Evolutionary conservation across 1,140 invertebrate species (phyloP).

Genomic region (Potamilus streckersoni): DNA sequence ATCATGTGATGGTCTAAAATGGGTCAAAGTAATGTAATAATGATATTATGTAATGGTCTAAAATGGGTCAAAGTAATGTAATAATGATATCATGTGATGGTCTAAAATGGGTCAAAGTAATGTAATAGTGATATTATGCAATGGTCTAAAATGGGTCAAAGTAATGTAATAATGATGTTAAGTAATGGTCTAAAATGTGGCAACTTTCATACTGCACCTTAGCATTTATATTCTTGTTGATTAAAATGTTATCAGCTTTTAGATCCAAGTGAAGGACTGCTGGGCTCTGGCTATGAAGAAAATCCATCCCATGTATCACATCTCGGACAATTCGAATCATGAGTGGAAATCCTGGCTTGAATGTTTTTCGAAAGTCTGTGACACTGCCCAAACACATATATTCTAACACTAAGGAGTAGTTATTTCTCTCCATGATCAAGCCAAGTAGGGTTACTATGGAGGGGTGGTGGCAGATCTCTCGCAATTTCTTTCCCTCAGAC

Average conservation of each 20-base stretch:
- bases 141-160: too few relatives aligned
- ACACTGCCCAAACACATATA: slow-evolving; percentile 48
- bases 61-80: too few relatives aligned
- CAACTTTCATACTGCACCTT: slow-evolving; percentile 30
- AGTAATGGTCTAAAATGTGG: too few relatives aligned
- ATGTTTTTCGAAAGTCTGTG: slow-evolving; percentile 36
- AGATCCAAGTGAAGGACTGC: slow-evolving; percentile 45
- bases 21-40: too few relatives aligned
- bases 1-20: too few relatives aligned
- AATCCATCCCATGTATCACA: slow-evolving; percentile 37
- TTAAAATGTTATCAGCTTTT: slow-evolving; percentile 48
- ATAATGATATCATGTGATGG: too few relatives aligned
- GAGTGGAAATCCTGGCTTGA: slow-evolving; percentile 25
- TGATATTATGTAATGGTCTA: too few relatives aligned
- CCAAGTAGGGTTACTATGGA: slow-evolving; percentile 39
- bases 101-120: too few relatives aligned
- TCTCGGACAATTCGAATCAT: slow-evolving; percentile 32
- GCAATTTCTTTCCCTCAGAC: slow-evolving; percentile 35
- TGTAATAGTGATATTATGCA: too few relatives aligned
- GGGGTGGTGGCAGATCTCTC: slow-evolving; percentile 29
- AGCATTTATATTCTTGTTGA: slow-evolving; percentile 36
- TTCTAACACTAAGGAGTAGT: slow-evolving; percentile 42
- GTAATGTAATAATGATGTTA: too few relatives aligned
- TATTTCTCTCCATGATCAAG: slow-evolving; percentile 40
- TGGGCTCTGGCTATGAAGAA: slow-evolving; percentile 34